Percentiles rank a stretch among this genome's conserved stretches.
Evolutionary conservation across 2,113 vertebrate species (phyloP).

Genomic region (Muntiacus reevesi): DNA sequence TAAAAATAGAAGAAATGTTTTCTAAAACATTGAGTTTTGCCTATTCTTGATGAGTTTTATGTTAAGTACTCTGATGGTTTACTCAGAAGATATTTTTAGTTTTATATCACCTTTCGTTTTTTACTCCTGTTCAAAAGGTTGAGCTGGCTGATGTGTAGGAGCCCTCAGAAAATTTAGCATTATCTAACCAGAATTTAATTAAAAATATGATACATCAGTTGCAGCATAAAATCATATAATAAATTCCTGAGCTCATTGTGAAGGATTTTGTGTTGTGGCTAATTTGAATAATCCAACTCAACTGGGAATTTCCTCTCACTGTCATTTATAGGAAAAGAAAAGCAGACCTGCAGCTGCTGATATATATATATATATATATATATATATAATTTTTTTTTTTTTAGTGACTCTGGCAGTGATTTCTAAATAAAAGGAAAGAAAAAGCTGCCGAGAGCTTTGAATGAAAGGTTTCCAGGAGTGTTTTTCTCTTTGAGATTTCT

Average conservation of each 20-base stretch:
- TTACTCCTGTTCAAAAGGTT: not conserved
- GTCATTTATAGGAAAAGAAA: conserved; percentile 20
- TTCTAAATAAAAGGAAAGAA: conserved; percentile 41
- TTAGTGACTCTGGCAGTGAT: not conserved
- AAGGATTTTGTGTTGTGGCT: conserved; percentile 45
- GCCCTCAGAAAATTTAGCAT: conserved; percentile 28
- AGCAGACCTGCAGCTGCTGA: not conserved
- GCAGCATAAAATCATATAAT: conserved; percentile 43
- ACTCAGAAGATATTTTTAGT: not conserved
- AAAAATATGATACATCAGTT: conserved; percentile 36
- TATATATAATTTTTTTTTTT: not conserved
- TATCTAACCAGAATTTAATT: conserved; percentile 53
- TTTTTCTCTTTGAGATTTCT: not conserved
- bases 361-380: not conserved
- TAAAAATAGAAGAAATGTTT: not conserved
- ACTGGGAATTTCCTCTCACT: not conserved
- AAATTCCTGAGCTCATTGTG: conserved; percentile 43
- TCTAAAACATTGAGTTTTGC: not conserved
- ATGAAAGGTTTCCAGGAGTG: not conserved
- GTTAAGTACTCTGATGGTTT: not conserved
- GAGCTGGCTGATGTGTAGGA: not conserved
- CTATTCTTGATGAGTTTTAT: not conserved
- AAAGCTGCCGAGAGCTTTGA: not conserved
- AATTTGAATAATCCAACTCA: conserved; percentile 57
- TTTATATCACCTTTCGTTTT: not conserved